A percentile compares a stretch with the other conserved stretches of the same genome.
Evolutionary conservation across 35 echinoderm and acorn worm species (phyloP).

Genomic region (Anneissia japonica): DNA sequence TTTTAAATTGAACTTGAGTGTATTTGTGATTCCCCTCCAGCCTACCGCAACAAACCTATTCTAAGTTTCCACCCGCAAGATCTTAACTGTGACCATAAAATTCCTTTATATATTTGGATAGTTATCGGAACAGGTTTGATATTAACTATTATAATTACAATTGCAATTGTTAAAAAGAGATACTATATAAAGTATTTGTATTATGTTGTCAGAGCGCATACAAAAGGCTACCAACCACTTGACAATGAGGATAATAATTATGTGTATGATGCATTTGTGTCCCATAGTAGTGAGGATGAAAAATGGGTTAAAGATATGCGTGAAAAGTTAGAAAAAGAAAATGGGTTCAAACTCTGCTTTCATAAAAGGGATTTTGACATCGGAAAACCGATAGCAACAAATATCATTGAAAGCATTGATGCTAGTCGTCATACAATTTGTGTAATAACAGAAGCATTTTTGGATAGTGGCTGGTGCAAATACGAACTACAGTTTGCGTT

Average conservation of each 20-base stretch:
- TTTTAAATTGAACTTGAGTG: background rate
- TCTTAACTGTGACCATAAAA: background rate
- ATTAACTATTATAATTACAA: background rate
- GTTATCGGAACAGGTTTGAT: background rate
- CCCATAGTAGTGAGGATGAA: background rate
- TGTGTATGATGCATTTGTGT: slow-evolving; percentile 1
- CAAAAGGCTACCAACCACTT: background rate
- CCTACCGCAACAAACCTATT: background rate
- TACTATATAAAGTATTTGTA: background rate
- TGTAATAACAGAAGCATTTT: background rate
- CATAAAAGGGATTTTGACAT: background rate
- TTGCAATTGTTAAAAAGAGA: background rate
- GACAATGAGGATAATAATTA: background rate
- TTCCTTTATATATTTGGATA: background rate
- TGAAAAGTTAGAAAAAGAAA: background rate
- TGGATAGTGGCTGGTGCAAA: slow-evolving; percentile 6
- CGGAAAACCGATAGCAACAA: background rate
- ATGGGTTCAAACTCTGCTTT: background rate
- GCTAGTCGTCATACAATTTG: background rate
- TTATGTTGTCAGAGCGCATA: background rate
- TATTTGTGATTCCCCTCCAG: background rate
- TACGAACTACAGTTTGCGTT: background rate
- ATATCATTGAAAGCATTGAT: background rate
- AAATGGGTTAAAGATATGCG: background rate
- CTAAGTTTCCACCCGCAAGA: background rate